These are phyloP conservation scores for Bergia sp. DNA, from an alignment of 92 coral and sea anemone genomes.

Conservation along the genomic window DNA sequence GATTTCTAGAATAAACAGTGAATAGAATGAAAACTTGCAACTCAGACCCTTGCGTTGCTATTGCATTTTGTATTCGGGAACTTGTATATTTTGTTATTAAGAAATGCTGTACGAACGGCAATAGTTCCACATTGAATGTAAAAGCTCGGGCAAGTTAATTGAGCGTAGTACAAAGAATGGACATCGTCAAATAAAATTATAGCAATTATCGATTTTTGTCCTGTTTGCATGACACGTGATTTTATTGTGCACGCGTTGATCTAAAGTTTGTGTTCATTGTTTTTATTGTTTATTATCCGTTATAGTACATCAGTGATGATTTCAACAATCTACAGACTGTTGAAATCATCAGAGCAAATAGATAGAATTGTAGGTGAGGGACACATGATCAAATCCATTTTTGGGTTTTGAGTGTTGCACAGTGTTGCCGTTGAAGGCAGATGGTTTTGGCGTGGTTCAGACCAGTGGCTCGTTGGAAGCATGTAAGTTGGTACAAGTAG, in stretches of 20 bases:
- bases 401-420: not conserved
- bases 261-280: too few relatives aligned
- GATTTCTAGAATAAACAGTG: not conserved
- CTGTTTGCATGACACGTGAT: not conserved
- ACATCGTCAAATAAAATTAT: not conserved
- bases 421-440: constrained; percentile 18
- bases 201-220: not conserved
- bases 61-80: not conserved
- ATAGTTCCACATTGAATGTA: not conserved
- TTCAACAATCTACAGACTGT: not conserved
- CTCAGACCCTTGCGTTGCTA: not conserved
- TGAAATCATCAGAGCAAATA: too few relatives aligned
- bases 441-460: constrained; percentile 20
- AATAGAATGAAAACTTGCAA: not conserved
- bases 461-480: not conserved
- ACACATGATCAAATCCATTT: not conserved
- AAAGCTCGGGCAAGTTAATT: too few relatives aligned
- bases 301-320: not conserved
- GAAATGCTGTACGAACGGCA: not conserved
- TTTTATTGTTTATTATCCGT: not conserved
- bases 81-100: not conserved
- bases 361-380: not conserved
- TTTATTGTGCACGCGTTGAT: too few relatives aligned
- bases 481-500: constrained; percentile 15
- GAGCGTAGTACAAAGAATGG: not conserved